Evolutionary conservation across 1,140 invertebrate genomes (phyloP).

Genomic region (Drosophila tristis): DNA sequence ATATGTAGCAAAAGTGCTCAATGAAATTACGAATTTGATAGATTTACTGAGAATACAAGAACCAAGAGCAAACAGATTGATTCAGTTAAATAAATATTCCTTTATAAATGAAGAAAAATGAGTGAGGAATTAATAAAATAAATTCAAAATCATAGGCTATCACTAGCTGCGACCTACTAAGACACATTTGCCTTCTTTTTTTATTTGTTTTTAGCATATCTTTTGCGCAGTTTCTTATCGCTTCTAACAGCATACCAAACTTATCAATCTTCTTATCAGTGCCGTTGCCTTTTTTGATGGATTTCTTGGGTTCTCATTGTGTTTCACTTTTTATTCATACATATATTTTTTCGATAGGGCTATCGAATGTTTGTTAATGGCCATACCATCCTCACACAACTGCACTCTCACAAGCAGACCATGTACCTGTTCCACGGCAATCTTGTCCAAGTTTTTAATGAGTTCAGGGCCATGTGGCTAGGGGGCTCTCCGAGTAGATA

Average conservation of each 20-base stretch:
- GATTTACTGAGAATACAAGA: no score
- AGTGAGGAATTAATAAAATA: no score
- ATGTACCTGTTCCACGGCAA: conserved; percentile 14
- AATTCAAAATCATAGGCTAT: not conserved
- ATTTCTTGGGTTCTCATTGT: conserved; percentile 50
- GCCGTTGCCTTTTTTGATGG: conserved; percentile 41
- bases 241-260: conserved; percentile 26
- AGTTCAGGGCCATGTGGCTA: conserved; percentile 57
- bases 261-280: conserved; percentile 57
- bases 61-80: no score
- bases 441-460: conserved; percentile 31
- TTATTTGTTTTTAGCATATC: conserved; percentile 29
- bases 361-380: conserved; percentile 51
- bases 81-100: no score
- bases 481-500: conserved; percentile 18
- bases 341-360: conserved; percentile 31
- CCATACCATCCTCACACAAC: conserved; percentile 11
- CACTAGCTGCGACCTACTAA: no score
- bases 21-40: no score
- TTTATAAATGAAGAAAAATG: not conserved
- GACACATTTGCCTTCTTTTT: not conserved
- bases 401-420: no score
- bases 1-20: no score
- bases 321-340: conserved; percentile 4
- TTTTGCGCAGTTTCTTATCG: conserved; percentile 50